Conservation (phyloP, 1,140 invertebrate species). For the Pseudachorutes palmiensis region DNA sequence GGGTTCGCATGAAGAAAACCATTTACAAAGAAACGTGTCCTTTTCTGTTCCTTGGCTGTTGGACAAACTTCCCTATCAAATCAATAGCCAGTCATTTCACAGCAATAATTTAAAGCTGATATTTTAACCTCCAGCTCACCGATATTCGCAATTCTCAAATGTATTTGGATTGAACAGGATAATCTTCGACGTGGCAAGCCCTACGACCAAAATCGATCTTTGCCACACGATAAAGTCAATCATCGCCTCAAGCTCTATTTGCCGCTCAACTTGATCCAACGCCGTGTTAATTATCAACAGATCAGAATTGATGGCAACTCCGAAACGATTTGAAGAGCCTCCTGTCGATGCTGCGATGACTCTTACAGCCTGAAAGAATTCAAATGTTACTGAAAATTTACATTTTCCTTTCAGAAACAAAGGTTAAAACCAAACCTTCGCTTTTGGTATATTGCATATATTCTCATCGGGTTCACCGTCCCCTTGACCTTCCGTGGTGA, state of each 20-base stretch:
- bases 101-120: neutral
- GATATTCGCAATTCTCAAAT: slow-evolving; percentile 7
- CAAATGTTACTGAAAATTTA: no score
- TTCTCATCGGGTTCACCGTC: no score
- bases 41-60: neutral
- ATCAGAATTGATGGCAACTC: neutral
- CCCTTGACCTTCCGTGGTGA: neutral
- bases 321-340: neutral
- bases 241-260: slow-evolving; percentile 7
- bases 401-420: no score
- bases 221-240: slow-evolving; percentile 36
- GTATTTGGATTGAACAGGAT: slow-evolving; percentile 22
- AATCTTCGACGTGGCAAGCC: slow-evolving; percentile 25
- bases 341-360: neutral
- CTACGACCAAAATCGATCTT: slow-evolving; percentile 27
- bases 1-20: slow-evolving; percentile 20
- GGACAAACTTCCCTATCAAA: slow-evolving; percentile 1
- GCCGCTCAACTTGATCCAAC: neutral
- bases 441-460: neutral
- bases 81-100: neutral
- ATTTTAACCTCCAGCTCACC: slow-evolving; percentile 13
- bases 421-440: neutral
- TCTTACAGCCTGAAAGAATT: neutral
- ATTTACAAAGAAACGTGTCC: slow-evolving; percentile 13
- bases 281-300: neutral